Percentiles rank a stretch among this genome's conserved stretches.
Evolutionary conservation across 2,797 vertebrate genomes (phyloP).

Genomic region (Triplophysa bombifrons): DNA sequence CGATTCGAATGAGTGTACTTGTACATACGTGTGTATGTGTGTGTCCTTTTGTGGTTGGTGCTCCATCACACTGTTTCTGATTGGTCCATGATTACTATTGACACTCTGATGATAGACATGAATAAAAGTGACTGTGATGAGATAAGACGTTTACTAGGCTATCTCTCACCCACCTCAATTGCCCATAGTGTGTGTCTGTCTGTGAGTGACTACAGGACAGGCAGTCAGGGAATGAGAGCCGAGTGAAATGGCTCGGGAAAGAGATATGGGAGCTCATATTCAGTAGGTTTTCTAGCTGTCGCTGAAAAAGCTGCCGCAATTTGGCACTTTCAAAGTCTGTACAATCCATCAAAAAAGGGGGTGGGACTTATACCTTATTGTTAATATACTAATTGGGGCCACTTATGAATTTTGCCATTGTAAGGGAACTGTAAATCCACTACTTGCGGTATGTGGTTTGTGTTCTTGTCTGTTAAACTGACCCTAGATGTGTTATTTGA

Average conservation of each 20-base stretch:
- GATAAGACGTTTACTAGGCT: constrained; percentile 71
- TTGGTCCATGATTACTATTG: constrained; percentile 98
- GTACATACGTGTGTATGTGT: constrained; percentile 18
- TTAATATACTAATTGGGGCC: background rate
- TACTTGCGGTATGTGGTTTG: background rate
- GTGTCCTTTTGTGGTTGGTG: constrained; percentile 17
- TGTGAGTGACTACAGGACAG: constrained; percentile 40
- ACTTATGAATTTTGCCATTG: constrained; percentile 20
- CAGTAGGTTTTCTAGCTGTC: background rate
- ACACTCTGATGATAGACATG: constrained; percentile 99
- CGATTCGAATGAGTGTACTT: constrained; percentile 5
- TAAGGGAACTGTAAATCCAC: constrained; percentile 23
- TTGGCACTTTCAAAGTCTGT: constrained; percentile 19
- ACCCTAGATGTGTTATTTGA: constrained; percentile 24
- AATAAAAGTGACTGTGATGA: constrained; percentile 99
- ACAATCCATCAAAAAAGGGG: constrained; percentile 17
- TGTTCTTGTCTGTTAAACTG: constrained; percentile 19
- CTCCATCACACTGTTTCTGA: constrained; percentile 68
- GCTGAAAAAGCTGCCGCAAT: background rate
- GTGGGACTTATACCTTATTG: constrained; percentile 4
- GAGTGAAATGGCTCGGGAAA: constrained; percentile 9
- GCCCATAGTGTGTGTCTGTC: constrained; percentile 6
- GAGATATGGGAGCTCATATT: constrained; percentile 20
- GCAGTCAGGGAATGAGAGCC: constrained; percentile 9
- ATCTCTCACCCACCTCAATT: constrained; percentile 41